phyloP scores from a whole-genome alignment of 1,140 invertebrate species.

The Drepana arcuata region DNA sequence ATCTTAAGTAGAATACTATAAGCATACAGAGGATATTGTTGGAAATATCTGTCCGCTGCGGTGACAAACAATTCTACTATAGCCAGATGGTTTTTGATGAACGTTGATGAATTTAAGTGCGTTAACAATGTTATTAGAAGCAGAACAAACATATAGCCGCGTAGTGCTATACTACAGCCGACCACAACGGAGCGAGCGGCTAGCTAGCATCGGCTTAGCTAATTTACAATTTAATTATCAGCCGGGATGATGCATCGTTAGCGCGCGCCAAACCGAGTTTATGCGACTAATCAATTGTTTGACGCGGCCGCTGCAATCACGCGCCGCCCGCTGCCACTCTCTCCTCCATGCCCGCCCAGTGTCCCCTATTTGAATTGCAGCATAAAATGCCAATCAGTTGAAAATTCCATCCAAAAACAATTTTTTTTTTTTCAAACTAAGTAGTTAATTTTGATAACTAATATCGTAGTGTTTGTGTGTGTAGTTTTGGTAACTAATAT shows the following conservation, averaged over 20 bases:
- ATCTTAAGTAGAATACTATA: too few species aligned
- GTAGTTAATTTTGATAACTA: too few species aligned
- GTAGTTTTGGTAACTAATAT: too few species aligned
- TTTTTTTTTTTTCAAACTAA: background rate
- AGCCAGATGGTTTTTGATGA: too few species aligned
- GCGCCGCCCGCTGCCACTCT: constrained; percentile 26
- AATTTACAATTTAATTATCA: constrained; percentile 72
- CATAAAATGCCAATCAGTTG: too few species aligned
- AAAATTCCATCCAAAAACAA: too few species aligned
- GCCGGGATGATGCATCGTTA: constrained; percentile 67
- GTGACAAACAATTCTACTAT: too few species aligned
- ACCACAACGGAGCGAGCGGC: constrained; percentile 5
- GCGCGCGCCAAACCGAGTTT: constrained; percentile 68
- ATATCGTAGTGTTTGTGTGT: too few species aligned
- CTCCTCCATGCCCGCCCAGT: constrained; percentile 6
- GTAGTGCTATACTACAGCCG: too few species aligned
- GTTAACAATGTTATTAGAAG: constrained; percentile 5
- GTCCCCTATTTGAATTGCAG: constrained; percentile 9
- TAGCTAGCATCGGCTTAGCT: constrained; percentile 63
- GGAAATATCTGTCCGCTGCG: too few species aligned
- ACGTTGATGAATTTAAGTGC: too few species aligned
- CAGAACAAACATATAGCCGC: constrained; percentile 17
- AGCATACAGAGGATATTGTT: too few species aligned
- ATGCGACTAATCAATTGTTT: constrained; percentile 72
- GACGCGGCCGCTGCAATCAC: constrained; percentile 68